Base-by-base conservation (phyloP, 35 echinoderm and acorn worm species). In the Heliocidaris erythrogramma region DNA sequence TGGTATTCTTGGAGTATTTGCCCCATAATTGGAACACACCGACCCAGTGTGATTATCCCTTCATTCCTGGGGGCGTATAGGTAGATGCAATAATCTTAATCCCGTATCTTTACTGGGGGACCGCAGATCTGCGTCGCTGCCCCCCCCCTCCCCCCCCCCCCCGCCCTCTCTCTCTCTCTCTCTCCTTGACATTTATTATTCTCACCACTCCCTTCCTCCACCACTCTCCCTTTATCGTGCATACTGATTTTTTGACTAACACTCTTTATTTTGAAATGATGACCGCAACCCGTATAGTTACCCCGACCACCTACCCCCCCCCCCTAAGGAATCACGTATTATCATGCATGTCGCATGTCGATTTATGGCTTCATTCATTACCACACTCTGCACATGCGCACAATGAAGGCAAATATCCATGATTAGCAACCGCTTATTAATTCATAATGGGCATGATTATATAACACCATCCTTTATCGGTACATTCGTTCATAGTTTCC, bases 341-440 rank as follows among this genome's bases (percentile, higher is more conserved):
- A n/a, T n/a, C n/a, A n/a, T n/a, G n/a, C n/a, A 56, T 56, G 2
- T 56, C 11, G 52, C 14, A 56, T 11, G 52, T 13, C 52, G 52
- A 13, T 8, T 13, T 78, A 78, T n/a, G 65, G 65, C 65, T 78
- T 78, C 65, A n/a, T 78, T n/a, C 18, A n/a, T 78, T 27, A 27
- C 27, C 27, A n/a, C 27, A 78, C 65, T 60, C 27, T 24, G 65
- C 65, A 78, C 65, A 78, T 78, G 65, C 65, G 65, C 65, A 78
- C 65, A 78, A 27, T n/a, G 65, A 78, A 56, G 52, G 52, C 52
- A 21, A 78, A 27, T 78, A 78, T 78, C 27, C 5, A 78, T 78
- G 65, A 78, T 78, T 78, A 78, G 65, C 65, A 78, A 78, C 65
- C n/a, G 65, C 65, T 78, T 78, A 78, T 78, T 27, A 78, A 69